Evolutionary conservation across 2,888 invertebrate genomes (phyloP), one percentile per base, ranked within the genome.

Genomic region (Geotrupes spiniger): DNA sequence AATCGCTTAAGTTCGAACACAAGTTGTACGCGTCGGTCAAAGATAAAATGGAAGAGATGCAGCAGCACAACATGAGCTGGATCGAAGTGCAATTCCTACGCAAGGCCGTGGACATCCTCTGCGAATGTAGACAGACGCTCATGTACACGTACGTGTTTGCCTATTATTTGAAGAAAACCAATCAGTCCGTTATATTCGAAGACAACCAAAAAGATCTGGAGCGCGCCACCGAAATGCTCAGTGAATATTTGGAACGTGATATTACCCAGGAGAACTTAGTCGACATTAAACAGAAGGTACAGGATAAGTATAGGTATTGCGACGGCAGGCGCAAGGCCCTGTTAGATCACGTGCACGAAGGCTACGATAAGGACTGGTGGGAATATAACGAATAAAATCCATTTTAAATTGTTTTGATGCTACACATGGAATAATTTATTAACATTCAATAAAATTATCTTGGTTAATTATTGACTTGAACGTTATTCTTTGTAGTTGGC

Each of bases 141-240:
- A 99, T 98, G 97, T 99, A 95, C 79, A 99, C 98, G 16, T 99
- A 99, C 74, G 98, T 98, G 59, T 99, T 99, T 81, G 98, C 99
- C 63, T 99, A 94, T 77, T 99, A 98, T 76, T 82, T 99, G 70
- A 85, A 87, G 72, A 95, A 95, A 79, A 98, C 93, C 78, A 99
- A 99, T 78, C 97, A 98, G 78, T 93, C 95, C 65, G 91, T 92
- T 75, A 96, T 99, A 75, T 99, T 99, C 75, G 97, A 99, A 81
- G 95, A 93, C 76, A 98, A 98, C 81, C 97, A 98, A 81, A 90
- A 90, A 66, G 98, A 99, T 81, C 80, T 99, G 65, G 99, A 99
- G 78, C 87, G 90, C 56, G 96, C 98, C 59, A 99, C 98, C n/a
- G 99, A 99, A 77, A 89, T 89, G 63, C 81, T 99, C 59, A 97